Evolutionary conservation across 2,113 vertebrate genomes (phyloP).

Genomic region (Antennarius striatus): DNA sequence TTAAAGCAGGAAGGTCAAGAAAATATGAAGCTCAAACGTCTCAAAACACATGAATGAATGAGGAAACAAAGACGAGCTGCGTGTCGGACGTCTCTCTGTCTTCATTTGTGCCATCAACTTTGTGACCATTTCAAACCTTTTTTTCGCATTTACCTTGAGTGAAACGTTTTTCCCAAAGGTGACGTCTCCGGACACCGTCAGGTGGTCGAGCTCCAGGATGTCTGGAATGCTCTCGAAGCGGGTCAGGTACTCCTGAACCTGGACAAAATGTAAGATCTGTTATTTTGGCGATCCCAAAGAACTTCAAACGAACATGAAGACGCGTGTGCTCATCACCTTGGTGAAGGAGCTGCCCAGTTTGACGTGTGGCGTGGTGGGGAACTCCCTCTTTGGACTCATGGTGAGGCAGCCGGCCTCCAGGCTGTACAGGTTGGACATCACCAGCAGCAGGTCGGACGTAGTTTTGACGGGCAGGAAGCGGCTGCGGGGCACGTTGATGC

Average conservation of each 20-base stretch:
- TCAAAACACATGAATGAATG: too few relatives aligned
- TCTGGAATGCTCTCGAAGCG: constrained; percentile 98
- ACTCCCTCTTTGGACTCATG: constrained; percentile 96
- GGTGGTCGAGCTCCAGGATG: constrained; percentile 98
- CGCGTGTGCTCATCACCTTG: constrained; percentile 78
- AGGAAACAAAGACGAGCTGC: too few relatives aligned
- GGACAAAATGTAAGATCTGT: constrained; percentile 4
- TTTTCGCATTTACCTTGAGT: constrained; percentile 84
- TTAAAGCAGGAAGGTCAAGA: neutral
- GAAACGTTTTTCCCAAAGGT: constrained; percentile 97
- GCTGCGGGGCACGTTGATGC: constrained; percentile 96
- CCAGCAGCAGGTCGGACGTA: constrained; percentile 94
- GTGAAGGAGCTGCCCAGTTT: constrained; percentile 99
- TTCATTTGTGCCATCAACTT: too few relatives aligned
- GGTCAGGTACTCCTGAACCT: constrained; percentile 96
- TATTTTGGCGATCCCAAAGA: too few relatives aligned
- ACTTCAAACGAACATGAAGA: too few relatives aligned
- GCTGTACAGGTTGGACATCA: constrained; percentile 99
- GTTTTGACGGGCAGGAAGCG: constrained; percentile 98
- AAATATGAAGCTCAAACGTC: too few relatives aligned
- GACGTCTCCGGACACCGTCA: constrained; percentile 97
- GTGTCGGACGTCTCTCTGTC: too few relatives aligned
- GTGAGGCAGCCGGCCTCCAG: constrained; percentile 94
- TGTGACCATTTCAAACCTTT: too few relatives aligned
- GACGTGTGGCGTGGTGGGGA: constrained; percentile 94